Conservation (phyloP, 2,888 invertebrate genomes). For the Chouioia cunea region DNA sequence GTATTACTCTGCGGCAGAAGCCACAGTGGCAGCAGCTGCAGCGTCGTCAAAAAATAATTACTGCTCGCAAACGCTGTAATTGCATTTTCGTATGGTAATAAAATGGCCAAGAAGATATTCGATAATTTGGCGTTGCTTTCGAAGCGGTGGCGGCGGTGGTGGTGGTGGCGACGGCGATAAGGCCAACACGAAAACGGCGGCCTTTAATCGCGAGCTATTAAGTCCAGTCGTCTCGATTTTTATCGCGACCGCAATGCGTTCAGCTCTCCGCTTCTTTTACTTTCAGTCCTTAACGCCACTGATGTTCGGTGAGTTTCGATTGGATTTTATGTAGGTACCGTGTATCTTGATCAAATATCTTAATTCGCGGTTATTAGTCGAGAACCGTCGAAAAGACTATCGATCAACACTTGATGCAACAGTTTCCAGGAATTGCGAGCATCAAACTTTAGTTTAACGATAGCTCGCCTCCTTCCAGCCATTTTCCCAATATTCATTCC, state of each 20-base stretch:
- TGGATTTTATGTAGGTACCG: neutral
- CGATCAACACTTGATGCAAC: slow-evolving; percentile 25
- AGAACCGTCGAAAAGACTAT: slow-evolving; percentile 26
- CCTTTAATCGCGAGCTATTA: slow-evolving; percentile 39
- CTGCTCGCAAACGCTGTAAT: slow-evolving; percentile 30
- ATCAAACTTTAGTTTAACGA: slow-evolving; percentile 30
- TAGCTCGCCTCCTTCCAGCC: neutral
- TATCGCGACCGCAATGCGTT: slow-evolving; percentile 35
- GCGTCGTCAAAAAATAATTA: slow-evolving; percentile 39
- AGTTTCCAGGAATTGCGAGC: slow-evolving; percentile 11
- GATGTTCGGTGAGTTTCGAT: neutral
- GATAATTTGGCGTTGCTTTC: slow-evolving; percentile 51
- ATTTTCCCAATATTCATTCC: slow-evolving; percentile 25
- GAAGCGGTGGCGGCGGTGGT: slow-evolving; percentile 13
- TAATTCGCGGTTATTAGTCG: slow-evolving; percentile 36
- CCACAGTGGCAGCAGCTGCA: neutral
- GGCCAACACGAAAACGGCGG: slow-evolving; percentile 30
- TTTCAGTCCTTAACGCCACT: neutral
- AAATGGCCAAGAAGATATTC: slow-evolving; percentile 52
- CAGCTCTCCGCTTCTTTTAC: slow-evolving; percentile 19
- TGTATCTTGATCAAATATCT: slow-evolving; percentile 43
- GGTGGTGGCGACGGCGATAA: slow-evolving; percentile 9
- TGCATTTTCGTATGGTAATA: slow-evolving; percentile 48
- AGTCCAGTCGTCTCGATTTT: slow-evolving; percentile 36
- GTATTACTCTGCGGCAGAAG: neutral